phyloP scores from a whole-genome alignment of 2,888 invertebrate species.

The Iselma pallidipennis region DNA sequence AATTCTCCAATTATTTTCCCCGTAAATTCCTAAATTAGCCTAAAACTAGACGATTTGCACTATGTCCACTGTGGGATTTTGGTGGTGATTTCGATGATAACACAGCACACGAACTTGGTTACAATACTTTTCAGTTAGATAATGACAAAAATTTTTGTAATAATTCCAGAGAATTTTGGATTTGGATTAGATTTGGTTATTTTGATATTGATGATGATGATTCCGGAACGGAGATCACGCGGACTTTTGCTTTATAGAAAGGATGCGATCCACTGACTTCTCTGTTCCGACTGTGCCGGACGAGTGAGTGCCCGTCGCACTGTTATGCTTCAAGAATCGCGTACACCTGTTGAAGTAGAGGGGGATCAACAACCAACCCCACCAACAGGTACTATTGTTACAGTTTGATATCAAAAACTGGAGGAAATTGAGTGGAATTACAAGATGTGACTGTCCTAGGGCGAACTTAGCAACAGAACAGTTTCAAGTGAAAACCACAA shows the following conservation, averaged over 20 bases:
- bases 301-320: constrained; percentile 56
- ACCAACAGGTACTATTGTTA: constrained; percentile 52
- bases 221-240: constrained; percentile 38
- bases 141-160: constrained; percentile 18
- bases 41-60: no score
- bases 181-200: constrained; percentile 11
- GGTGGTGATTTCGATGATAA: constrained; percentile 30
- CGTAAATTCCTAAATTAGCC: no score
- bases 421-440: constrained; percentile 37
- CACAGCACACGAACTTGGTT: constrained; percentile 33
- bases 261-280: constrained; percentile 46
- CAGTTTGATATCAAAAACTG: constrained; percentile 37
- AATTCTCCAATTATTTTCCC: no score
- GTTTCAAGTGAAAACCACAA: constrained; percentile 13
- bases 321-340: constrained; percentile 58
- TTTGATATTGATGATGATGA: neutral
- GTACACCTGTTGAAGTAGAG: constrained; percentile 56
- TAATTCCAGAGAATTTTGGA: neutral
- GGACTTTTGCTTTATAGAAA: constrained; percentile 26
- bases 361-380: constrained; percentile 48
- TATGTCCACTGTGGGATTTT: neutral
- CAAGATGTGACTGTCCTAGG: constrained; percentile 26
- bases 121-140: constrained; percentile 32
- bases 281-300: constrained; percentile 57
- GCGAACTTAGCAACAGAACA: neutral